Evolutionary conservation across 2,888 invertebrate species (phyloP).

Genomic region (Cantharis rustica): DNA sequence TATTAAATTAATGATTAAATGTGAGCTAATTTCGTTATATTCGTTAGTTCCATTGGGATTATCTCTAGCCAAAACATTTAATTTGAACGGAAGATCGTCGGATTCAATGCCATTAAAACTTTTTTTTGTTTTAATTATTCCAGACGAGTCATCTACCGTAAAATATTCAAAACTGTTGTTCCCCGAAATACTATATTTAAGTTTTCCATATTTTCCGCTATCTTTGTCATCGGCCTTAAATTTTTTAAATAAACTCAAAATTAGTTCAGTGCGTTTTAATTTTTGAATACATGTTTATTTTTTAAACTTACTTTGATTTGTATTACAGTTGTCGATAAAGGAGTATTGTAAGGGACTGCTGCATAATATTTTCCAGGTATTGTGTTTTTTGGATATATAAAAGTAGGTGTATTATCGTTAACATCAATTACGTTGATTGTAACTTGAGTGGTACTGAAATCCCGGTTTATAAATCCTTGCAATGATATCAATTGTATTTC

Average conservation of each 20-base stretch:
- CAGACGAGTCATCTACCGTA: constrained; percentile 72
- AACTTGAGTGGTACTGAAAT: constrained; percentile 73
- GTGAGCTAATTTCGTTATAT: constrained; percentile 66
- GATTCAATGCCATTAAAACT: constrained; percentile 71
- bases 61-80: constrained; percentile 75
- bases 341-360: constrained; percentile 74
- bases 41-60: constrained; percentile 69
- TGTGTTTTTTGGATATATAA: constrained; percentile 68
- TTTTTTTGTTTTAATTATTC: constrained; percentile 75
- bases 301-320: constrained; percentile 68
- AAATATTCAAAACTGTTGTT: constrained; percentile 67
- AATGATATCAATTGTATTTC: constrained; percentile 80
- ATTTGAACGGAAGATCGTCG: constrained; percentile 71
- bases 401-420: constrained; percentile 88
- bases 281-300: too few relatives aligned
- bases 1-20: constrained; percentile 78
- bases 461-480: constrained; percentile 80
- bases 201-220: constrained; percentile 79
- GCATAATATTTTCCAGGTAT: constrained; percentile 78
- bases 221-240: constrained; percentile 82
- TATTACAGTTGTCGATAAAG: constrained; percentile 75
- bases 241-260: not conserved
- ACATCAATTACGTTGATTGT: constrained; percentile 84
- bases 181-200: constrained; percentile 67
- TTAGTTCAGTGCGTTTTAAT: not conserved